Conservation (phyloP, 64 coral and sea anemone genomes). For the Stylophora pistillata region DNA sequence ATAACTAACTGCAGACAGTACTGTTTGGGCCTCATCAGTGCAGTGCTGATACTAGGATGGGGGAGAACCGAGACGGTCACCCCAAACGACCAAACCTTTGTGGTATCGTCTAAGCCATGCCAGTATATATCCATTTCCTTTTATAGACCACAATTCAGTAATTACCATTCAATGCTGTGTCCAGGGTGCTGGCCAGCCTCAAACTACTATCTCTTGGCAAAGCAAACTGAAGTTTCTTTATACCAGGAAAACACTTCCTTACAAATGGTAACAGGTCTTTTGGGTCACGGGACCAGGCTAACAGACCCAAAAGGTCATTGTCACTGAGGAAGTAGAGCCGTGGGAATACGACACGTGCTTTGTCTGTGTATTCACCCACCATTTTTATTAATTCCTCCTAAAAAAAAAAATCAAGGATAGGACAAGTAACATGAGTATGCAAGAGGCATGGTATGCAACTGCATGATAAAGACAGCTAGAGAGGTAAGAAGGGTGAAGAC, state of each 20-base stretch:
- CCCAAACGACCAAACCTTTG: no score
- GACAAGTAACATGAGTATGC: not conserved
- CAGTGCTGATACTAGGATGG: no score
- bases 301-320: slow-evolving; percentile 68
- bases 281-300: slow-evolving; percentile 89
- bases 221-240: slow-evolving; percentile 78
- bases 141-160: not conserved
- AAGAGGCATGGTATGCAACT: no score
- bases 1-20: no score
- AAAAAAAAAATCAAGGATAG: not conserved
- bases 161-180: slow-evolving; percentile 90
- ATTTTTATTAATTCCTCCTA: slow-evolving; percentile 88
- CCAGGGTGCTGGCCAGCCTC: slow-evolving; percentile 60
- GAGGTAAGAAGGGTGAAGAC: no score
- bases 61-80: no score
- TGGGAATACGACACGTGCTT: slow-evolving; percentile 70
- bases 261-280: slow-evolving; percentile 88
- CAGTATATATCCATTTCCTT: no score
- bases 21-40: no score
- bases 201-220: slow-evolving; percentile 75
- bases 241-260: slow-evolving; percentile 89
- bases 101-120: no score
- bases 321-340: slow-evolving; percentile 90
- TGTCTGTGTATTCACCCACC: slow-evolving; percentile 59
- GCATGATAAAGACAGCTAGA: no score